These are phyloP conservation scores for Actinopyga echinites DNA, from an alignment of 53 echinoderm and acorn worm genomes.

Conservation along the genomic window DNA sequence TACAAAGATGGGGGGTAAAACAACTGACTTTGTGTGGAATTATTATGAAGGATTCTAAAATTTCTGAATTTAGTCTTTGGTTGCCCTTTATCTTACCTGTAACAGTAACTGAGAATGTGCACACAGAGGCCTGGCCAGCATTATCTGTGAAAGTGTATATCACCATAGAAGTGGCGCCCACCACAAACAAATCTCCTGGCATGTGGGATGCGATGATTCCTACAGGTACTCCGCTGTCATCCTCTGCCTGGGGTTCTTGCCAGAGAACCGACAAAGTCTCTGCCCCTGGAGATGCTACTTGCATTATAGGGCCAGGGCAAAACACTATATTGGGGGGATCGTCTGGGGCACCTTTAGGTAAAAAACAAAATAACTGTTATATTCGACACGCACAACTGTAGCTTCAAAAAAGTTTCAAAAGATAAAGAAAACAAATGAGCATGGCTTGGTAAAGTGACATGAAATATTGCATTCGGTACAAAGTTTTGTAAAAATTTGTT, in stretches of 20 bases:
- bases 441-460: too few species aligned
- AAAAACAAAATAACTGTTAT: neutral
- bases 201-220: neutral
- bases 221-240: slow-evolving; percentile 54
- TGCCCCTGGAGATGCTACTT: slow-evolving; percentile 48
- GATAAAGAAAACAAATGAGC: too few species aligned
- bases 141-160: slow-evolving; percentile 64
- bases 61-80: too few species aligned
- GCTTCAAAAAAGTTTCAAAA: too few species aligned
- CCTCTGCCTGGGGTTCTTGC: slow-evolving; percentile 58
- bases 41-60: too few species aligned
- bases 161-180: slow-evolving; percentile 50
- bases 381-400: too few species aligned
- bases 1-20: too few species aligned
- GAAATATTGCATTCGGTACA: too few species aligned
- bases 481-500: too few species aligned
- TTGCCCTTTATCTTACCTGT: slow-evolving; percentile 4
- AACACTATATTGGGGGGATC: neutral
- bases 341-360: slow-evolving; percentile 5
- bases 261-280: slow-evolving; percentile 52
- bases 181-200: slow-evolving; percentile 38
- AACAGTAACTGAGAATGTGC: slow-evolving; percentile 47
- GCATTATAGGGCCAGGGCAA: slow-evolving; percentile 47
- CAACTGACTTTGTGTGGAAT: too few species aligned
- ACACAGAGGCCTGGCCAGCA: slow-evolving; percentile 54